A percentile compares a stretch with the other conserved stretches of the same genome.
Evolutionary conservation across 1,140 invertebrate species (phyloP).

Genomic region (Amyelois transitella): DNA sequence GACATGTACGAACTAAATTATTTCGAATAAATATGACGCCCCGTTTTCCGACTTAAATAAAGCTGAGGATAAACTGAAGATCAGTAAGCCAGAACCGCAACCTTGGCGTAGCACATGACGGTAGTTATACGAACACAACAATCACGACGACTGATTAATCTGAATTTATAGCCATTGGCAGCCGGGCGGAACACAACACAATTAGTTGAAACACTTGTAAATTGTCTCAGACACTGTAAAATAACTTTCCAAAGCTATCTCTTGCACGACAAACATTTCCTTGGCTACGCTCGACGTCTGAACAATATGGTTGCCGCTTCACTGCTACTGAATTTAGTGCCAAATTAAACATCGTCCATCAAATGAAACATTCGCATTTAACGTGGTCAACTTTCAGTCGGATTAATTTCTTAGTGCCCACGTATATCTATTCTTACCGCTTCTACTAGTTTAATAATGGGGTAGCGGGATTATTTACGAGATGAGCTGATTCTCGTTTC

Average conservation of each 20-base stretch:
- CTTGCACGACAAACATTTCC: slow-evolving; percentile 4
- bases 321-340: slow-evolving; percentile 30
- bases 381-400: neutral
- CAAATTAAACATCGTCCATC: slow-evolving; percentile 27
- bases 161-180: slow-evolving; percentile 49
- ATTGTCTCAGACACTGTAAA: slow-evolving; percentile 35
- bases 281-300: slow-evolving; percentile 40
- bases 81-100: neutral
- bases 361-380: slow-evolving; percentile 9
- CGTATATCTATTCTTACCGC: neutral
- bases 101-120: slow-evolving; percentile 21
- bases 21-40: too few species aligned
- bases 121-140: slow-evolving; percentile 13
- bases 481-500: too few species aligned
- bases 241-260: slow-evolving; percentile 36
- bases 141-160: slow-evolving; percentile 36
- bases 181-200: slow-evolving; percentile 32
- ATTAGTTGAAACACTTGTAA: slow-evolving; percentile 43
- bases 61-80: slow-evolving; percentile 10
- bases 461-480: neutral
- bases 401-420: neutral
- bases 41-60: too few species aligned
- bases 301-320: slow-evolving; percentile 17
- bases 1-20: too few species aligned
- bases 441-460: neutral